These are phyloP conservation scores for Xiphias gladius DNA, from an alignment of 2,113 vertebrate genomes.

Conservation along the genomic window DNA sequence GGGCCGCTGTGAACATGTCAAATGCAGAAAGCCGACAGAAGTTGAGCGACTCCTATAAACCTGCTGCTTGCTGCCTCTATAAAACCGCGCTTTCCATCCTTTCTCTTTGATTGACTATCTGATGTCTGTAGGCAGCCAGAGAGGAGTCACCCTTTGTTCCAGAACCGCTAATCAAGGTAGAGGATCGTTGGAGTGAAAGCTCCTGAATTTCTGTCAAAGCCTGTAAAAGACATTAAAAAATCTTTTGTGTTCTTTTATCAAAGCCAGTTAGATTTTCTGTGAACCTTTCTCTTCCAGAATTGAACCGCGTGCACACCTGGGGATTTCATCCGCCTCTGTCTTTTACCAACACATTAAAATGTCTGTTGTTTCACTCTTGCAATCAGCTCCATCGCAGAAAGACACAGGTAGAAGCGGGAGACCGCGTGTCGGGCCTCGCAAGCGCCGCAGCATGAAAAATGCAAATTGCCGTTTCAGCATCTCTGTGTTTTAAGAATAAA, in stretches of 20 bases:
- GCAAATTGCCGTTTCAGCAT: conserved; percentile 45
- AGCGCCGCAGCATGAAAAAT: conserved; percentile 22
- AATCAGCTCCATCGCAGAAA: conserved; percentile 19
- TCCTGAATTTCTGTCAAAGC: conserved; percentile 21
- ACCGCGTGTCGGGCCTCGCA: not conserved
- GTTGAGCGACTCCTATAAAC: conserved; percentile 53
- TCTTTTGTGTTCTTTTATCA: conserved; percentile 61
- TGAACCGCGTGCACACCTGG: conserved; percentile 3
- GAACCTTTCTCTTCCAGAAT: conserved; percentile 18
- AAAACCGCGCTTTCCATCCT: conserved; percentile 29
- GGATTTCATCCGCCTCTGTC: not conserved
- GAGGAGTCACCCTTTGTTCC: conserved; percentile 27
- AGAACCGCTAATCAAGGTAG: conserved; percentile 46
- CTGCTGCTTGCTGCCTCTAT: conserved; percentile 19
- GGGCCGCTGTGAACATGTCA: conserved; percentile 37
- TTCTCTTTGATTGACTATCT: conserved; percentile 48
- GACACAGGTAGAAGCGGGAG: not conserved
- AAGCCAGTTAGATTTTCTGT: conserved; percentile 48
- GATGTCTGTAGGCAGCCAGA: conserved; percentile 34
- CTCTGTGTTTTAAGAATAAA: conserved; percentile 28
- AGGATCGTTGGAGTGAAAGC: conserved; percentile 54
- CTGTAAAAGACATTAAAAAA: not conserved
- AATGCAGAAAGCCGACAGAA: conserved; percentile 58
- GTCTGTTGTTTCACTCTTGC: conserved; percentile 4
- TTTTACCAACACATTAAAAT: conserved; percentile 31